Conservation (phyloP, 1,140 invertebrate genomes). For the Bradynema listronoti region DNA sequence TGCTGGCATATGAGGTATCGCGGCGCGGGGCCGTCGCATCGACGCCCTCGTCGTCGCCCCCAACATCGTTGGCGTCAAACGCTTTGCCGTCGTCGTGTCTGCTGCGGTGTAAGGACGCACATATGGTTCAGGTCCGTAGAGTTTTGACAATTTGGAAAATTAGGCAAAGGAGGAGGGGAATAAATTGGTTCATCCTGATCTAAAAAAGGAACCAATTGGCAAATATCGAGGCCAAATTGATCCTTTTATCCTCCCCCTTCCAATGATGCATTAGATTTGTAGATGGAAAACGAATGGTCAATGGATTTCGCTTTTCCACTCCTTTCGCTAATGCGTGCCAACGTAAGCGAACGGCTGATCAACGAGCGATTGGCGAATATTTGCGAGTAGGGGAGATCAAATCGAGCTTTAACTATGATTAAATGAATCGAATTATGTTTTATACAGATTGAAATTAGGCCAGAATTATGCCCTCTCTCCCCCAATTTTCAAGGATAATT, state of each 20-base stretch:
- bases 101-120: constrained; percentile 8
- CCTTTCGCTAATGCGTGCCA: constrained; percentile 4
- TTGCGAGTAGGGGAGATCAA: neutral
- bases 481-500: no score
- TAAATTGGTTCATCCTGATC: neutral
- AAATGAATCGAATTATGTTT: neutral
- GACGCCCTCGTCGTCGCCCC: no score
- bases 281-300: neutral
- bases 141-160: neutral
- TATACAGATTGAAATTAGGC: neutral
- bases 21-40: no score
- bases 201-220: neutral
- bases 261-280: neutral
- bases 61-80: no score
- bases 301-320: constrained; percentile 14
- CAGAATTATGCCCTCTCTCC: neutral
- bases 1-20: no score
- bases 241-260: neutral
- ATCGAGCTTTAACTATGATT: neutral
- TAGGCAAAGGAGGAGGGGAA: neutral
- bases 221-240: neutral
- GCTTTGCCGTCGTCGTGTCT: no score
- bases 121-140: constrained; percentile 5
- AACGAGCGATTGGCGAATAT: neutral
- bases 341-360: neutral